These are phyloP conservation scores for Cyprinodon diabolis DNA, from an alignment of 2,797 vertebrate genomes.

Conservation along the genomic window DNA sequence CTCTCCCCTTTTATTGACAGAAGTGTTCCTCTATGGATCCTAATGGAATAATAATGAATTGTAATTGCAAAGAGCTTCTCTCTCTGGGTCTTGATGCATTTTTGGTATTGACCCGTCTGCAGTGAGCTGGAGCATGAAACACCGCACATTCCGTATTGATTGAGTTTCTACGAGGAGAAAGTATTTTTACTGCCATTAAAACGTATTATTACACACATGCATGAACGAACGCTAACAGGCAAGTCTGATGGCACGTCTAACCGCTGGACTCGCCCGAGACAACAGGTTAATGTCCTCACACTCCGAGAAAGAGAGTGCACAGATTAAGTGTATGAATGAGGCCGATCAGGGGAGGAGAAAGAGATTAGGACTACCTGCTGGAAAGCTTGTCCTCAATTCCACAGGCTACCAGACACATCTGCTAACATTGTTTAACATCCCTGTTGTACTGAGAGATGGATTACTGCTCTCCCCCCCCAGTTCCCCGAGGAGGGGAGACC, in stretches of 20 bases:
- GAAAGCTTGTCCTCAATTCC: slow-evolving; percentile 79
- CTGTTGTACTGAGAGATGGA: slow-evolving; percentile 70
- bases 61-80: slow-evolving; percentile 52
- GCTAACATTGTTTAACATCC: slow-evolving; percentile 77
- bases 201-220: slow-evolving; percentile 29
- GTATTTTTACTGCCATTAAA: slow-evolving; percentile 43
- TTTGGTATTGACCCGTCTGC: slow-evolving; percentile 61
- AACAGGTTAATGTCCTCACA: slow-evolving; percentile 53
- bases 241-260: neutral
- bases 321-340: slow-evolving; percentile 26
- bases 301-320: slow-evolving; percentile 32
- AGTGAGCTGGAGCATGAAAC: slow-evolving; percentile 55
- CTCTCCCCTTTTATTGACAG: slow-evolving; percentile 22
- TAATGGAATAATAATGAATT: slow-evolving; percentile 70
- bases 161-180: slow-evolving; percentile 38
- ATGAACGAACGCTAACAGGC: slow-evolving; percentile 10
- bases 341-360: slow-evolving; percentile 35
- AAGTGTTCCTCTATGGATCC: slow-evolving; percentile 36
- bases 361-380: slow-evolving; percentile 80
- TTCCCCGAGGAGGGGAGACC: slow-evolving; percentile 50
- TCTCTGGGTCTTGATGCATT: slow-evolving; percentile 31
- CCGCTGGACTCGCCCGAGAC: slow-evolving; percentile 22
- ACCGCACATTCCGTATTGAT: slow-evolving; percentile 58
- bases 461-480: slow-evolving; percentile 71
- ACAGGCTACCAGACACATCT: slow-evolving; percentile 72